Evolutionary conservation across 2,113 vertebrate species (phyloP), one percentile per base, ranked within the genome.

Genomic region (Scopus umbretta): DNA sequence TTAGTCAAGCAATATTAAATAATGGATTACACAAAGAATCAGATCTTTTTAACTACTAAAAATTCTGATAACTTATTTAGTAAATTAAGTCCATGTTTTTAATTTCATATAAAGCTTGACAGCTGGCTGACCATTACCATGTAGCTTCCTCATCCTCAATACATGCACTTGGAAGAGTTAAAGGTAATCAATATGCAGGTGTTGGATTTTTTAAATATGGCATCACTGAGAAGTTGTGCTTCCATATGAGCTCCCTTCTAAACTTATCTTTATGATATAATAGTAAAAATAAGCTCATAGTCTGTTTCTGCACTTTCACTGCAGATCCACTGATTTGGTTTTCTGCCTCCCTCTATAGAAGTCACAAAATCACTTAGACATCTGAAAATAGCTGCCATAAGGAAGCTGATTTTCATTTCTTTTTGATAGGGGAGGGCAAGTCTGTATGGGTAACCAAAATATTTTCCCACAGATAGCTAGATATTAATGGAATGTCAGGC

Each of bases 361-460:
- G 16, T 53, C 55, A 62, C 2, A 79, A 79, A 88, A 71, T 27
- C 20, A 30, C 34, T 50, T 16, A 45, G 22, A 76, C 14, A 36
- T 34, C 62, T 78, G 34, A 86, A 92, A 95, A 58, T 15, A 87
- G 13, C 34, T 93, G 59, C 43, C 13, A 16, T 36, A 89, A 71
- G 30, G 88, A 94, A 94, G 43, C 30, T 71, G 58, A 94, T 67
- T 93, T 94, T 73, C 19, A 70, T 80, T 97, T 91, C 10, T 65
- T 76, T 96, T 67, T 94, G 45, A 27, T 67, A 80, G 36, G 20
- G 20, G 21, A 79, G 40, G 58, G 10, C 25, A 91, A 73, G 34
- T 61, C 70, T 80, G 6, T 80, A 42, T 53, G 36, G 26, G 23
- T 78, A 83, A 68, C 47, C 53, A 92, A 92, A 82, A 40, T 2